These are phyloP conservation scores for Poecilia picta DNA, from an alignment of 2,797 vertebrate species.

Conservation along the genomic window DNA sequence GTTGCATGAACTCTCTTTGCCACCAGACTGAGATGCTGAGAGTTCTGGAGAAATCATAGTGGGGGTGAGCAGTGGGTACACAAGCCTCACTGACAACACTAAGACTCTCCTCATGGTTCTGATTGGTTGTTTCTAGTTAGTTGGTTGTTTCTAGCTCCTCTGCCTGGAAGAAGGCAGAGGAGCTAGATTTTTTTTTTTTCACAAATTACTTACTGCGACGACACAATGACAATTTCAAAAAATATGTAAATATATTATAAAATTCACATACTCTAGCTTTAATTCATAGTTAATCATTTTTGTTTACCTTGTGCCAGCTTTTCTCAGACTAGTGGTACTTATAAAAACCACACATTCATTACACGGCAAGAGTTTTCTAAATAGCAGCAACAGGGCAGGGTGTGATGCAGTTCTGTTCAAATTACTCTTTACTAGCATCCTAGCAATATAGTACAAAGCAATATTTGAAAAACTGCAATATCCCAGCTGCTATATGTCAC, in stretches of 20 bases:
- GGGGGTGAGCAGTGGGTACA: too few species aligned
- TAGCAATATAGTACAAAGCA: background rate
- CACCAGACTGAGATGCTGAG: background rate
- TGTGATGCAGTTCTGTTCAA: background rate
- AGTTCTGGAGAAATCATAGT: background rate
- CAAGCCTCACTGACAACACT: too few species aligned
- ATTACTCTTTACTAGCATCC: background rate
- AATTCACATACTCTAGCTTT: too few species aligned
- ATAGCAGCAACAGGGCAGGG: background rate
- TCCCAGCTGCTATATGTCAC: background rate
- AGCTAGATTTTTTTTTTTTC: too few species aligned
- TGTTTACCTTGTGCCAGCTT: background rate
- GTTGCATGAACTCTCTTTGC: background rate
- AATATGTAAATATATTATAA: too few species aligned
- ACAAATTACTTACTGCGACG: too few species aligned
- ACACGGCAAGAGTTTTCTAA: background rate
- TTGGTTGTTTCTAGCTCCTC: too few species aligned
- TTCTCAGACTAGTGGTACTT: background rate
- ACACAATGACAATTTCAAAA: too few species aligned
- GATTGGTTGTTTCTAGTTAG: too few species aligned
- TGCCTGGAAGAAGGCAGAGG: too few species aligned
- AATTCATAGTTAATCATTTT: background rate
- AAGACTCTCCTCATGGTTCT: too few species aligned
- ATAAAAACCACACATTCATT: background rate
- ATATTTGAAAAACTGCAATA: background rate